Evolutionary conservation across 2,888 invertebrate species (phyloP), one percentile per base, ranked within the genome.

Genomic region (Xestobium rufovillosum): DNA sequence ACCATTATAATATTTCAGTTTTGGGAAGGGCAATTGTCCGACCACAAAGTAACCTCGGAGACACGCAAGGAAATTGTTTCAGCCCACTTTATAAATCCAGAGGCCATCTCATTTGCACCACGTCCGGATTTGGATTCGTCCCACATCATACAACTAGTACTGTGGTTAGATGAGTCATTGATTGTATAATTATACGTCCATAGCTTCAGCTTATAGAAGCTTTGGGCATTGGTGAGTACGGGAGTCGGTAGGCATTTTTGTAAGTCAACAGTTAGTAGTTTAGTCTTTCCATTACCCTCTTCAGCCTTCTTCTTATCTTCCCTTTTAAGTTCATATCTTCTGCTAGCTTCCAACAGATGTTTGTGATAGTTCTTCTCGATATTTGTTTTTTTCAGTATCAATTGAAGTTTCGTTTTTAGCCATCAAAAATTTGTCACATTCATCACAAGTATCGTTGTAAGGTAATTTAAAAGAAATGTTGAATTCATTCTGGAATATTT

Each of bases 41-140:
- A 42, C 41, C 43, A 42, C 3, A 38, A 6, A 8, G n/a, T 35
- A 23, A 38, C 30, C 29, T 25, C 14, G 6, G 8, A n/a, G 28
- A 11, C 9, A n/a, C 16, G 15, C 2, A 44, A 26, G 28, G 35
- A 23, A 25, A 12, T 33, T 4, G 29, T 27, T 25, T 19, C 23
- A 19, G 38, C 38, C 34, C 47, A 51, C 44, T 50, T 50, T 6
- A 48, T 16, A n/a, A 51, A 14, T 4, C 41, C 32, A 31, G 49
- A 51, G 6, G 45, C 45, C 16, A 52, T 51, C 44, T 49, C 42
- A 41, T 51, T 47, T 10, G 35, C 49, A 9, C 49, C 49, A 26
- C 45, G 37, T 13, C 44, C 46, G 14, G 42, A 32, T 33, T 39
- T 36, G 4, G 41, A 41, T 38, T 49, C 47, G 27, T 50, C 48